Evolutionary conservation across 92 coral and sea anemone species (phyloP).

Genomic region (Phenganax subtilis): DNA sequence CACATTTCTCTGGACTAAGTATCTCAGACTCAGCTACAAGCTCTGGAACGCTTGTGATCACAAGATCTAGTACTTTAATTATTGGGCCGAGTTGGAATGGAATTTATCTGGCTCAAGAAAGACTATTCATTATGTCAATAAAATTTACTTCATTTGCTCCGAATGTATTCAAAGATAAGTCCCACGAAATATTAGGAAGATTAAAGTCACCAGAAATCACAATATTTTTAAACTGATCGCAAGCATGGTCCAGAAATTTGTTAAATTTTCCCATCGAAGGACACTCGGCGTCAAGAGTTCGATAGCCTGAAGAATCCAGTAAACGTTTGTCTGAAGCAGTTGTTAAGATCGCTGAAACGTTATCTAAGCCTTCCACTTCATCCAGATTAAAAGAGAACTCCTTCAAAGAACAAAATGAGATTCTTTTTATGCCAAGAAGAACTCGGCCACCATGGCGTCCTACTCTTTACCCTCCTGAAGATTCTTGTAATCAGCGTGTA

Average conservation of each 20-base stretch:
- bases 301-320: not conserved
- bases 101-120: not conserved
- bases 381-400: not conserved
- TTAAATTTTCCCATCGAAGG: not conserved
- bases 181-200: not conserved
- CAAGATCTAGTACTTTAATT: constrained; percentile 21
- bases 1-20: constrained; percentile 11
- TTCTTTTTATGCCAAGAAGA: constrained; percentile 3
- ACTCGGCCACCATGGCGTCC: constrained; percentile 7
- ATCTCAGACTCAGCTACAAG: constrained; percentile 14
- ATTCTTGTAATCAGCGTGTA: constrained; percentile 11
- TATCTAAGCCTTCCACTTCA: constrained; percentile 13
- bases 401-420: constrained; percentile 8
- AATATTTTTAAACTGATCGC: too few relatives aligned
- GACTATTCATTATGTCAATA: not conserved
- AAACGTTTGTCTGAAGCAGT: constrained; percentile 7
- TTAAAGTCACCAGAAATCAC: too few relatives aligned
- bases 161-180: not conserved
- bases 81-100: not conserved
- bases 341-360: constrained; percentile 16
- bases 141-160: not conserved
- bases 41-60: constrained; percentile 27
- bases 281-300: not conserved
- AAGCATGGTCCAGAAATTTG: constrained; percentile 1
- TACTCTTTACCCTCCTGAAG: constrained; percentile 1